Base-by-base conservation (phyloP, 2,888 invertebrate genomes). In the Linyphia triangularis region DNA sequence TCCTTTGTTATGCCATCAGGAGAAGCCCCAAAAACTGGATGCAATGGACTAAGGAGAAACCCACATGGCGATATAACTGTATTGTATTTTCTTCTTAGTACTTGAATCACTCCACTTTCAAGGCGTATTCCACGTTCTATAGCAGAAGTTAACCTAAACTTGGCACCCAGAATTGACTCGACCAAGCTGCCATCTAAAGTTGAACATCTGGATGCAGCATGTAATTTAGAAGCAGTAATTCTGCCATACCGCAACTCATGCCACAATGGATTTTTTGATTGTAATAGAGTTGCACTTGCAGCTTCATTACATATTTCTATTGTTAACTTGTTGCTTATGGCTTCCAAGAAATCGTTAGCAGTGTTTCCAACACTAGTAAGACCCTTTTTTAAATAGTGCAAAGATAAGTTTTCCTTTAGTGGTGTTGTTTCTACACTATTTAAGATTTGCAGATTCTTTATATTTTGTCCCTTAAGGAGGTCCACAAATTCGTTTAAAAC, bases 181-280 rank as follows among this genome's bases (percentile, higher is more conserved):
- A 70, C 70, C 13, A 37, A 40, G 2, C 22, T 22, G 19, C 40
- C 70, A 33, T 40, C 40, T 5, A n/a, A 22, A 22, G 70, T 70
- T 0, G 7, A 13, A 40, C 70, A 70, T 13, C n/a, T 5, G 13
- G 51, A 13, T n/a, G 16, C 1, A 0, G 51, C 37, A 40, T 70
- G 9, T 10, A 70, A 5, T 19, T 70, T 70, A 40, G 70, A 70
- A 30, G 70, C 70, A 19, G 37, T 70, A n/a, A 70, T 70, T 13
- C 70, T n/a, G 0, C 19, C 70, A 13, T 70, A 70, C 10, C 19
- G 28, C 22, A 70, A 19, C 5, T 40, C 70, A 70, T 40, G 40
- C 70, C 70, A 70, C 2, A 70, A n/a, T 16, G 51, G 4, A 1
- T 5, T 51, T 5, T 16, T 1, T 13, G 9, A 13, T n/a, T 51